phyloP scores from a whole-genome alignment of 2,888 invertebrate genomes.

The Xylota segnis region DNA sequence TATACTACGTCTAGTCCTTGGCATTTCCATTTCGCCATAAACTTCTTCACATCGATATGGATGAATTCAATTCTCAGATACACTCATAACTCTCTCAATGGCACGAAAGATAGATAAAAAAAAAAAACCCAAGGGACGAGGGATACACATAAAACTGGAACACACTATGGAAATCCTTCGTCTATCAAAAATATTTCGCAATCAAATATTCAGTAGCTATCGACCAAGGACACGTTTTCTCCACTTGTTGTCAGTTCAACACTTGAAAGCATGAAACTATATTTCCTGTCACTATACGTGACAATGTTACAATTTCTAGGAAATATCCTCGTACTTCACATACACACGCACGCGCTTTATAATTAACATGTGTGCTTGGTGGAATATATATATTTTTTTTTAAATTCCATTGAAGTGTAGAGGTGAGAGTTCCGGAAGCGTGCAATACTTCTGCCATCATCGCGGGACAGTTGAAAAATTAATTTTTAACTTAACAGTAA shows the following conservation, averaged over 20 bases:
- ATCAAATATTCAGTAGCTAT: conserved; percentile 4
- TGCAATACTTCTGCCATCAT: background rate
- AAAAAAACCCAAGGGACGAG: background rate
- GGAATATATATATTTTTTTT: background rate
- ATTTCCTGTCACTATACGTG: background rate
- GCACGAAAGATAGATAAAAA: background rate
- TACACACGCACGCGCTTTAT: background rate
- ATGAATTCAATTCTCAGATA: background rate
- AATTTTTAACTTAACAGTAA: background rate
- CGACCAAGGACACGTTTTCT: background rate
- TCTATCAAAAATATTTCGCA: background rate
- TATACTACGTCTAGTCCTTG: background rate
- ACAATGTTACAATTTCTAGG: background rate
- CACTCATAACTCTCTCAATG: background rate
- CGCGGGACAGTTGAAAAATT: background rate
- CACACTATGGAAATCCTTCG: background rate
- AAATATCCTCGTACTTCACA: background rate
- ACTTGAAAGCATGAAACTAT: background rate
- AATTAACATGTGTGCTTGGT: background rate
- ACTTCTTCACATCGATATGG: background rate
- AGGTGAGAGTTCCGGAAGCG: background rate
- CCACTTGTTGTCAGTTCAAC: conserved; percentile 2
- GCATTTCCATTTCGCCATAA: background rate
- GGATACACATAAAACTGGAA: background rate
- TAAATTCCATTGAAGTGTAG: background rate